Conservation (phyloP, 2,888 invertebrate species). For the Stomorhina lunata region DNA sequence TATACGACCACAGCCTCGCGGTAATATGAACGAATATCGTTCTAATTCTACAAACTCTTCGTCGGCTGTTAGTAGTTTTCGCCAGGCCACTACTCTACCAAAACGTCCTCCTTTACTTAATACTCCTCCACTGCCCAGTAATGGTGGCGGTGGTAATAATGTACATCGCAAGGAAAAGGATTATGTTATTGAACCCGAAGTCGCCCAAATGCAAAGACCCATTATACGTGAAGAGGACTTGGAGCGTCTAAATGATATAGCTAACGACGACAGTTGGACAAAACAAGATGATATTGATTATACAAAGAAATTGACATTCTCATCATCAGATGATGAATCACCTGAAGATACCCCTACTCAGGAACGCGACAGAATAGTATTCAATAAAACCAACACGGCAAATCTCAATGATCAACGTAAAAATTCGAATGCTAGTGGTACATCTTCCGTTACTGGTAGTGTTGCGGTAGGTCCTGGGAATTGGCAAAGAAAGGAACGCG, state of each 20-base stretch:
- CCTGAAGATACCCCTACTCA: conserved; percentile 71
- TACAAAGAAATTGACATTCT: conserved; percentile 95
- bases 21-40: conserved; percentile 69
- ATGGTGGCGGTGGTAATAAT: conserved; percentile 61
- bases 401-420: conserved; percentile 68
- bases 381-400: conserved; percentile 67
- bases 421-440: conserved; percentile 68
- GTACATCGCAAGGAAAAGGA: conserved; percentile 74
- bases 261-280: conserved; percentile 95
- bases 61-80: conserved; percentile 72
- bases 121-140: conserved; percentile 70
- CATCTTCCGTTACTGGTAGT: conserved; percentile 62
- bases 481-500: conserved; percentile 67
- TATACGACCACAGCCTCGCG: conserved; percentile 58
- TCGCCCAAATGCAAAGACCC: conserved; percentile 87
- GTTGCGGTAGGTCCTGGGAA: conserved; percentile 51
- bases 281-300: conserved; percentile 96
- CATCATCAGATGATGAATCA: conserved; percentile 94
- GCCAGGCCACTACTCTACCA: conserved; percentile 74
- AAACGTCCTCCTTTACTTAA: conserved; percentile 74
- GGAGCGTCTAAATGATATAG: conserved; percentile 94
- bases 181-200: conserved; percentile 80
- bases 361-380: conserved; percentile 69
- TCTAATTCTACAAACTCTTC: conserved; percentile 66
- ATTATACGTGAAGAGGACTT: conserved; percentile 96